These are phyloP conservation scores for Huso huso DNA, from an alignment of 2,797 vertebrate species.

Conservation along the genomic window DNA sequence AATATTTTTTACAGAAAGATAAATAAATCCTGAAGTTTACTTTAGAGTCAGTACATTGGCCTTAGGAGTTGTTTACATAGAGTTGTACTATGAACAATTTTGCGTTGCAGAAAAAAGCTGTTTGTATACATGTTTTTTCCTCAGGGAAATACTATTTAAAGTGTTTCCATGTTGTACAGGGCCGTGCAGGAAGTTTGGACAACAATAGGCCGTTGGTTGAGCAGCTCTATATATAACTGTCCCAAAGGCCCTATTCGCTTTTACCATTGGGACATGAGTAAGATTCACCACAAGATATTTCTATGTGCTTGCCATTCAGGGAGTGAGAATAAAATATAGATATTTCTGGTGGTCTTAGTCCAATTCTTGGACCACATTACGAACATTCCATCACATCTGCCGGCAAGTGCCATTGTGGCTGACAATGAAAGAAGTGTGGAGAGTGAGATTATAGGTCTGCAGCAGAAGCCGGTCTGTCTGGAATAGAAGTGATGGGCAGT, in stretches of 20 bases:
- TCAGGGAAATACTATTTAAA: constrained; percentile 34
- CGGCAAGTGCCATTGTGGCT: background rate
- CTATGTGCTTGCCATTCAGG: constrained; percentile 16
- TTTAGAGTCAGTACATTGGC: no score
- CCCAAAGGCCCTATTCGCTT: constrained; percentile 48
- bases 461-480: no score
- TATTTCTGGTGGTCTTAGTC: constrained; percentile 24
- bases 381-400: constrained; percentile 9
- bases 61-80: no score
- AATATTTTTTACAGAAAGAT: no score
- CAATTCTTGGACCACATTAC: constrained; percentile 16
- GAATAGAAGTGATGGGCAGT: no score
- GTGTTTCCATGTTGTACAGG: constrained; percentile 53
- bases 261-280: constrained; percentile 29
- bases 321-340: background rate
- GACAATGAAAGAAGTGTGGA: no score
- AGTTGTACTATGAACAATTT: background rate
- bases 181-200: constrained; percentile 35
- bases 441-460: no score
- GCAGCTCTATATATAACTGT: constrained; percentile 28
- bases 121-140: constrained; percentile 30
- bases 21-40: no score
- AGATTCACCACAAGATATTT: constrained; percentile 16
- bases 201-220: constrained; percentile 43
- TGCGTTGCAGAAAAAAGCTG: background rate